Evolutionary conservation across 2,113 vertebrate genomes (phyloP).

Genomic region (Pluvialis apricaria): DNA sequence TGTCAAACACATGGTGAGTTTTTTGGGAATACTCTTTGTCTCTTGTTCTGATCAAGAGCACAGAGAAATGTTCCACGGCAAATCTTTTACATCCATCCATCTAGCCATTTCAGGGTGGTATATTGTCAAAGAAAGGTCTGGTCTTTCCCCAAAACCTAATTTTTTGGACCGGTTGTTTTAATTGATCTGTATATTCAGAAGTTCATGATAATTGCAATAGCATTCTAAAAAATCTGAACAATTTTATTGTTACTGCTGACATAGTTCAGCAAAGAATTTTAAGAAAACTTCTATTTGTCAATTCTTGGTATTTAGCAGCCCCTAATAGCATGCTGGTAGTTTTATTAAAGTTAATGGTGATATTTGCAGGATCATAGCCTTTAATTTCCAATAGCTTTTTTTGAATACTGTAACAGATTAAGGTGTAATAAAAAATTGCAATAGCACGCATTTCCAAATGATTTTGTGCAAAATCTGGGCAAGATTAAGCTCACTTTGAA

Average conservation of each 20-base stretch:
- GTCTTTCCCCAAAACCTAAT: not conserved
- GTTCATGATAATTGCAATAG: not conserved
- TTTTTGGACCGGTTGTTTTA: not conserved
- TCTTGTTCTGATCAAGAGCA: constrained; percentile 16
- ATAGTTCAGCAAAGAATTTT: not conserved
- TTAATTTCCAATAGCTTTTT: not conserved
- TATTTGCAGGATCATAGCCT: not conserved
- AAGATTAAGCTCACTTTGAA: constrained; percentile 1
- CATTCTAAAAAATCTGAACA: not conserved
- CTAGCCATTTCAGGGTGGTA: not conserved
- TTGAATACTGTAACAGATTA: not conserved
- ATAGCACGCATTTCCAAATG: not conserved
- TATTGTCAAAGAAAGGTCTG: not conserved
- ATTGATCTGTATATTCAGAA: not conserved
- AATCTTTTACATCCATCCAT: not conserved
- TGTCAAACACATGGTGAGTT: constrained; percentile 46
- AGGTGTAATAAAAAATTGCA: not conserved
- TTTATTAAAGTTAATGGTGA: not conserved
- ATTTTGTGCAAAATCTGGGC: not conserved
- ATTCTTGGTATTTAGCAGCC: not conserved
- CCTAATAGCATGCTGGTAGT: not conserved
- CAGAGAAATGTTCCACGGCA: not conserved
- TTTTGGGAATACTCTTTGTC: not conserved
- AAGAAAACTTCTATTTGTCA: not conserved
- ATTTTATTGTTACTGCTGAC: not conserved